Percentiles rank a stretch among this genome's conserved stretches.
phyloP scores from a whole-genome alignment of 92 coral and sea anemone genomes.

The Pocillopora meandrina region DNA sequence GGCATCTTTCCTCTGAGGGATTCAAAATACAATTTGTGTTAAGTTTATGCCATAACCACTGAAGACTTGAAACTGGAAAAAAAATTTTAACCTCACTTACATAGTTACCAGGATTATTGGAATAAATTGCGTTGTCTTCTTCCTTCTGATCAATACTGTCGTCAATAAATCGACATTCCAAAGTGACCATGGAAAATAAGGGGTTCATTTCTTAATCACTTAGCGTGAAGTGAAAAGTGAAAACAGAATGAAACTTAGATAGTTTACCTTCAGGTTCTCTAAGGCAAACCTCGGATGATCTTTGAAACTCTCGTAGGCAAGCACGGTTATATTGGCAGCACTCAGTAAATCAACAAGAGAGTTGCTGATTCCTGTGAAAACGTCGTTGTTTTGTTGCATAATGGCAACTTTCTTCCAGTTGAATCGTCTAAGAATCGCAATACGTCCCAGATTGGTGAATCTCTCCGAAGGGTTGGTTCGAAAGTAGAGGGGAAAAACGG shows the following conservation, averaged over 20 bases:
- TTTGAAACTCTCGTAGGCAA: slow-evolving; percentile 72
- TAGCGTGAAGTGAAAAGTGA: too few relatives aligned
- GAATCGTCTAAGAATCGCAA: slow-evolving; percentile 68
- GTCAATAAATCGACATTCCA: too few relatives aligned
- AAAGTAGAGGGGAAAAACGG: slow-evolving; percentile 61
- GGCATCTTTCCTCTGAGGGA: slow-evolving; percentile 64
- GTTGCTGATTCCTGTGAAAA: slow-evolving; percentile 72
- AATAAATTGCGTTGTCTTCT: too few relatives aligned
- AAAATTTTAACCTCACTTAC: too few relatives aligned
- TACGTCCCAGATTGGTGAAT: slow-evolving; percentile 68
- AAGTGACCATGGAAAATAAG: too few relatives aligned
- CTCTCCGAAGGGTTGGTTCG: slow-evolving; percentile 75
- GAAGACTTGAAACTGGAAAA: too few relatives aligned
- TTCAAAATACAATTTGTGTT: too few relatives aligned
- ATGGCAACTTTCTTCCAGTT: slow-evolving; percentile 78
- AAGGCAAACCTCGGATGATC: slow-evolving; percentile 64
- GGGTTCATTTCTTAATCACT: too few relatives aligned
- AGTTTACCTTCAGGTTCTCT: slow-evolving; percentile 65
- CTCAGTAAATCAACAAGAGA: slow-evolving; percentile 64
- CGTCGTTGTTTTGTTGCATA: slow-evolving; percentile 75
- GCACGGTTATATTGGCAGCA: slow-evolving; percentile 52
- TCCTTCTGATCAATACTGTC: too few relatives aligned
- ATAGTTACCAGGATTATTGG: too few relatives aligned
- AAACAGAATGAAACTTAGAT: too few relatives aligned
- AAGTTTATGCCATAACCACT: too few relatives aligned